Evolutionary conservation across 2,888 invertebrate species (phyloP).

Genomic region (Noctua comes): DNA sequence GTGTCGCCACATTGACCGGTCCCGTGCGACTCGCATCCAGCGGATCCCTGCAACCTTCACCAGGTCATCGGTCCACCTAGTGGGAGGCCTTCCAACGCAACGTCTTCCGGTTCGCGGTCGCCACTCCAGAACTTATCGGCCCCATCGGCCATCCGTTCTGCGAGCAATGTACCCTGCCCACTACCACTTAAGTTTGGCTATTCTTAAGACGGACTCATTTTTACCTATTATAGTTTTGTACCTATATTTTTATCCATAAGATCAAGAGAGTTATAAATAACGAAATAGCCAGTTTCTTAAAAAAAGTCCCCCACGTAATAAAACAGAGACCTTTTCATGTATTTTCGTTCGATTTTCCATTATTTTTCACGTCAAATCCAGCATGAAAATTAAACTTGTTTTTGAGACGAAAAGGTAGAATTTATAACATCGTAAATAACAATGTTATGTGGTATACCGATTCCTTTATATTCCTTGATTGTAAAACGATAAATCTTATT

Average conservation of each 20-base stretch:
- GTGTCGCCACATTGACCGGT: too few relatives aligned
- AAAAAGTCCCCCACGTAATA: constrained; percentile 4
- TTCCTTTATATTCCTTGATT: constrained; percentile 36
- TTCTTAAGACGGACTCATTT: neutral
- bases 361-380: constrained; percentile 14
- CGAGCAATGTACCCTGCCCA: too few relatives aligned
- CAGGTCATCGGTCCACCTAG: too few relatives aligned
- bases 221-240: neutral
- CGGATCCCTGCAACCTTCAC: too few relatives aligned
- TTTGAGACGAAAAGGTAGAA: constrained; percentile 28
- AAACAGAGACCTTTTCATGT: neutral
- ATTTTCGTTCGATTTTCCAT: neutral
- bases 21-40: too few relatives aligned
- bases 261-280: neutral
- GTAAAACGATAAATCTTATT: constrained; percentile 33
- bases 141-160: too few relatives aligned
- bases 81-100: too few relatives aligned
- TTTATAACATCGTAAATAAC: constrained; percentile 52
- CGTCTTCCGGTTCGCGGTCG: too few relatives aligned
- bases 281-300: neutral
- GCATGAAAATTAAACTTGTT: constrained; percentile 38
- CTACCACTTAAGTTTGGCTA: too few relatives aligned
- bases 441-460: constrained; percentile 14
- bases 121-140: too few relatives aligned
- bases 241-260: neutral